Conservation (phyloP, 2,797 vertebrate genomes). For the Meriones psammophilus region DNA sequence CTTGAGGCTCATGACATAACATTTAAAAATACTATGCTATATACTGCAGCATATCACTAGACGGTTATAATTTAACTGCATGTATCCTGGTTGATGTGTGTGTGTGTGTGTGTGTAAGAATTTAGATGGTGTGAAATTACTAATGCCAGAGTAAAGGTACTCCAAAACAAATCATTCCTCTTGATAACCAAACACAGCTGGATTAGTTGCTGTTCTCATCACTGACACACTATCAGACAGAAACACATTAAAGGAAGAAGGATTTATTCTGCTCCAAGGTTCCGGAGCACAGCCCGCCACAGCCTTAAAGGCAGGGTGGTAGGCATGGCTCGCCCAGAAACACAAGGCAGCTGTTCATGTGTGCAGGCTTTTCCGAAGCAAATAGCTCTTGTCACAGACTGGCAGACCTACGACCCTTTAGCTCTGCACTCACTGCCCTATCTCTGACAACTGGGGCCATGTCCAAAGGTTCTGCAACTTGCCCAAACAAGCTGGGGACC, state of each 20-base stretch:
- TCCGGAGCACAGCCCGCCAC: not conserved
- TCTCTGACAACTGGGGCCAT: not conserved
- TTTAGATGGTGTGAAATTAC: not conserved
- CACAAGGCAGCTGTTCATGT: not conserved
- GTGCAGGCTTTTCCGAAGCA: not conserved
- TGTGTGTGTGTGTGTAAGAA: not conserved
- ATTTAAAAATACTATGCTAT: not conserved
- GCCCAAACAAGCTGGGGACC: not conserved
- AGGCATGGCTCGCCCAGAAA: not conserved
- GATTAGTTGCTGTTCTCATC: not conserved
- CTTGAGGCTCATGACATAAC: conserved; percentile 61
- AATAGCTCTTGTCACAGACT: not conserved
- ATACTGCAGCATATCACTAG: not conserved
- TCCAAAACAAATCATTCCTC: conserved; percentile 61
- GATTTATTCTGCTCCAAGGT: not conserved
- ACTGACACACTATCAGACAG: not conserved
- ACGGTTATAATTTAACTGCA: not conserved
- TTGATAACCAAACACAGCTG: conserved; percentile 46
- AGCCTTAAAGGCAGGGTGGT: not conserved
- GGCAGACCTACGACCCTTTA: not conserved
- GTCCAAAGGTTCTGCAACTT: not conserved
- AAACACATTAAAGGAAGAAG: not conserved
- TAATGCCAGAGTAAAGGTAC: conserved; percentile 71
- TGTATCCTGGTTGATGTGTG: not conserved
- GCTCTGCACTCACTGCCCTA: not conserved